A percentile compares a stretch with the other conserved stretches of the same genome.
Evolutionary conservation across 2,113 vertebrate species (phyloP).

Genomic region (Rhineura floridana): DNA sequence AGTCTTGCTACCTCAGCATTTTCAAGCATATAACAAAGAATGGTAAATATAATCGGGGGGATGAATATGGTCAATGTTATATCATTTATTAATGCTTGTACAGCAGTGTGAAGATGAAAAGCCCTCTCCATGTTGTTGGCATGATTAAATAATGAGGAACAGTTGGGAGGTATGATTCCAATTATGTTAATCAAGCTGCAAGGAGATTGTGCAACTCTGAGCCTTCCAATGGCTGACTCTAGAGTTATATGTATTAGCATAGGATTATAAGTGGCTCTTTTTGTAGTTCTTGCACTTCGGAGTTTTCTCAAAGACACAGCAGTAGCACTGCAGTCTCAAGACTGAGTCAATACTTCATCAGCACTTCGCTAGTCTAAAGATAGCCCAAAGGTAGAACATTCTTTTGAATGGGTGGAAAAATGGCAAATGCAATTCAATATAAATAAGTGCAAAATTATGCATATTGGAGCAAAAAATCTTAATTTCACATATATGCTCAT

Average conservation of each 20-base stretch:
- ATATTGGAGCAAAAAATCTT: no score
- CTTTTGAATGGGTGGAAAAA: no score
- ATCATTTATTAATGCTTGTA: slow-evolving; percentile 19
- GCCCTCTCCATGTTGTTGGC: neutral
- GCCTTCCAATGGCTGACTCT: neutral
- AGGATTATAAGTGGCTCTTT: neutral
- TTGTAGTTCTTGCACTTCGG: neutral
- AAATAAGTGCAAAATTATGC: no score
- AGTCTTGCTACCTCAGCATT: neutral
- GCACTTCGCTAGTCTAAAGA: slow-evolving; percentile 16
- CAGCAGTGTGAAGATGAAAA: slow-evolving; percentile 29
- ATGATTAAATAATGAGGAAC: slow-evolving; percentile 51
- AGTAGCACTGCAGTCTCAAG: neutral
- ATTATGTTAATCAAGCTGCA: slow-evolving; percentile 37
- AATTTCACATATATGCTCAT: no score
- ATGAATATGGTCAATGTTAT: slow-evolving; percentile 8
- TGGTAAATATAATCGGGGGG: slow-evolving; percentile 13
- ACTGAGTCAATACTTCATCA: slow-evolving; percentile 20
- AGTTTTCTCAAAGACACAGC: neutral
- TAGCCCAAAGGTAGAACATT: neutral
- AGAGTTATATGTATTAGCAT: neutral
- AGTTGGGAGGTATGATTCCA: slow-evolving; percentile 22
- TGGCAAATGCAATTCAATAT: no score
- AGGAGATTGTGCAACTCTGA: slow-evolving; percentile 13
- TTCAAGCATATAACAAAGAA: neutral